These are phyloP conservation scores for Erpornis zantholeuca DNA, from an alignment of 2,113 vertebrate species.

Conservation along the genomic window DNA sequence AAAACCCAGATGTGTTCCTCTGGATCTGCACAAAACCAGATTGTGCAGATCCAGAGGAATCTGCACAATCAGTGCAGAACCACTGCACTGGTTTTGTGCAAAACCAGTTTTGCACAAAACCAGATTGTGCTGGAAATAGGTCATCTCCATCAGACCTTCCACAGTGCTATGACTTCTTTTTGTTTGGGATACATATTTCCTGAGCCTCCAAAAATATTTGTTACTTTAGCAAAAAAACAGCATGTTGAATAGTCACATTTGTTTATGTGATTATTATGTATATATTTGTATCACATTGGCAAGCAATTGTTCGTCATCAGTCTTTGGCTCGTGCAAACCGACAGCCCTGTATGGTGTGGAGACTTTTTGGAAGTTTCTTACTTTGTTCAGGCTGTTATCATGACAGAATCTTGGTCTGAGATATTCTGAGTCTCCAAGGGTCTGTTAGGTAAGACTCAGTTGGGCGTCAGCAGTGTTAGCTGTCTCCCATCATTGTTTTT, in stretches of 20 bases:
- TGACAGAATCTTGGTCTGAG: not conserved
- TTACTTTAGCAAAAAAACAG: not conserved
- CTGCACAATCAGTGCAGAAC: too few species aligned
- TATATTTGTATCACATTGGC: not conserved
- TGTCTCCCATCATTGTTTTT: not conserved
- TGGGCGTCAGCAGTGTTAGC: not conserved
- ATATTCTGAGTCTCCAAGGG: not conserved
- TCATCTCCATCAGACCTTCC: not conserved
- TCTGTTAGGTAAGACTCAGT: not conserved
- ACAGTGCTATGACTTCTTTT: not conserved
- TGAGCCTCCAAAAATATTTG: not conserved
- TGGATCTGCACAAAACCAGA: not conserved
- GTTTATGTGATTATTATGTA: not conserved
- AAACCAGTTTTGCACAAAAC: not conserved
- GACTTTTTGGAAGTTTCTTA: not conserved
- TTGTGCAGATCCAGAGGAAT: too few species aligned
- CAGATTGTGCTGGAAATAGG: not conserved
- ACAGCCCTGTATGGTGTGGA: not conserved
- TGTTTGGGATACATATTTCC: not conserved
- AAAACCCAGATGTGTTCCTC: not conserved
- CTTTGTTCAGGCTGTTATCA: not conserved
- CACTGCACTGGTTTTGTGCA: too few species aligned
- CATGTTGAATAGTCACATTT: not conserved
- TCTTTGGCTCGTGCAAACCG: not conserved
- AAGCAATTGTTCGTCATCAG: rapidly evolving